These are phyloP conservation scores for Oligia strigilis DNA, from an alignment of 2,888 invertebrate genomes.

Conservation along the genomic window DNA sequence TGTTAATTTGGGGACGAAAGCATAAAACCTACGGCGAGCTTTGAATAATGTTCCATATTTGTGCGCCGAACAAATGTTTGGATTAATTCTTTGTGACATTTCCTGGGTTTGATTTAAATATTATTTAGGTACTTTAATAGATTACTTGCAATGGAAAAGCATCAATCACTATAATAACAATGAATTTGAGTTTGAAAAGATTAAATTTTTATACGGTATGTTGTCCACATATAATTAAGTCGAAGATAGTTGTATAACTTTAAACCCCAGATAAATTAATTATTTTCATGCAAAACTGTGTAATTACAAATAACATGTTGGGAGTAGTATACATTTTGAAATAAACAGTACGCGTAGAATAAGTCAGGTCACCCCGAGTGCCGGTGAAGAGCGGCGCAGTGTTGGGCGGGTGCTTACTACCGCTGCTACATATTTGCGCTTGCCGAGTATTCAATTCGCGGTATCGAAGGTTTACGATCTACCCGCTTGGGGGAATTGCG, in stretches of 20 bases:
- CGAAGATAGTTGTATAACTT: background rate
- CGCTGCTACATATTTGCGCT: conserved; percentile 83
- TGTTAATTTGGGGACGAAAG: conserved; percentile 80
- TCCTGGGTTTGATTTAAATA: conserved; percentile 69
- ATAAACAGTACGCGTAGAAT: conserved; percentile 31
- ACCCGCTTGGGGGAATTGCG: conserved; percentile 89
- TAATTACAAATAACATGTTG: conserved; percentile 1
- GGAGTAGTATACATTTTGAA: conserved; percentile 16
- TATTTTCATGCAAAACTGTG: background rate
- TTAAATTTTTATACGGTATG: conserved; percentile 11
- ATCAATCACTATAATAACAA: conserved; percentile 32
- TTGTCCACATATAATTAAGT: conserved; percentile 16
- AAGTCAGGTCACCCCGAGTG: conserved; percentile 52
- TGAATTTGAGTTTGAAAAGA: background rate
- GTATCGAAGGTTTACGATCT: conserved; percentile 89
- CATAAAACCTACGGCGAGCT: conserved; percentile 71
- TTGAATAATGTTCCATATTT: conserved; percentile 73
- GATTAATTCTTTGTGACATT: conserved; percentile 78
- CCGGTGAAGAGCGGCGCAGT: conserved; percentile 53
- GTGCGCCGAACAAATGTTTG: conserved; percentile 71
- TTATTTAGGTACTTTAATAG: conserved; percentile 47
- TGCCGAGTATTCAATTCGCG: conserved; percentile 87
- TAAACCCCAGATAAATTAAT: background rate
- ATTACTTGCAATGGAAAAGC: conserved; percentile 59
- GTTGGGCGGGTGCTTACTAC: conserved; percentile 74